phyloP scores from a whole-genome alignment of 2,888 invertebrate species.

The Ferrisia virgata region DNA sequence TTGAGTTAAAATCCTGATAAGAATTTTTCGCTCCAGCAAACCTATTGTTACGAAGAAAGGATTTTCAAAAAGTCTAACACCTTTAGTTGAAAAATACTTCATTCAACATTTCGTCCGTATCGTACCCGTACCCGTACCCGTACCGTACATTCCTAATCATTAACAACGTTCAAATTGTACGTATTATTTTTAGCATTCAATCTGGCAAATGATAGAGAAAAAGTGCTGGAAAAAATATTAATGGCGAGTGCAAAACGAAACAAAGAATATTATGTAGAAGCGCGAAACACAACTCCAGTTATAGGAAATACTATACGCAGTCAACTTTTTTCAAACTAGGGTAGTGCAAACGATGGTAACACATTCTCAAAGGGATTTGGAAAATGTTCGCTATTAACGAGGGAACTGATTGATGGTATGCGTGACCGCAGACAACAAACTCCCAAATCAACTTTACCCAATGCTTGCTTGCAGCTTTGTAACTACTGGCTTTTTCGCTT shows the following conservation, averaged over 20 bases:
- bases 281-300: neutral
- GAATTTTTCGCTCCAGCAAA: neutral
- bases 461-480: conserved; percentile 19
- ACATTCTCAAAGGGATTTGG: neutral
- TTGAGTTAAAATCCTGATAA: neutral
- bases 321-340: neutral
- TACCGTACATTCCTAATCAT: neutral
- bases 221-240: neutral
- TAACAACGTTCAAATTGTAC: neutral
- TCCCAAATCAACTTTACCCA: conserved; percentile 42
- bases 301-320: neutral
- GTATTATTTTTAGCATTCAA: neutral
- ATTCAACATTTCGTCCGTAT: neutral
- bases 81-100: neutral
- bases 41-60: neutral
- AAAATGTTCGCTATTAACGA: conserved; percentile 23
- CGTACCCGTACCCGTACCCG: neutral
- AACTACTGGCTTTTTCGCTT: neutral
- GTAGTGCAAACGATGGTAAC: neutral
- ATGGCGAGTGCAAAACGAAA: neutral
- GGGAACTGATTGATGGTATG: conserved; percentile 42
- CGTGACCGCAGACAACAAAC: conserved; percentile 40
- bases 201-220: neutral
- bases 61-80: neutral
- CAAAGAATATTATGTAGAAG: neutral